These are phyloP conservation scores for Andrena bicolor DNA, from an alignment of 2,888 invertebrate genomes.

Conservation along the genomic window DNA sequence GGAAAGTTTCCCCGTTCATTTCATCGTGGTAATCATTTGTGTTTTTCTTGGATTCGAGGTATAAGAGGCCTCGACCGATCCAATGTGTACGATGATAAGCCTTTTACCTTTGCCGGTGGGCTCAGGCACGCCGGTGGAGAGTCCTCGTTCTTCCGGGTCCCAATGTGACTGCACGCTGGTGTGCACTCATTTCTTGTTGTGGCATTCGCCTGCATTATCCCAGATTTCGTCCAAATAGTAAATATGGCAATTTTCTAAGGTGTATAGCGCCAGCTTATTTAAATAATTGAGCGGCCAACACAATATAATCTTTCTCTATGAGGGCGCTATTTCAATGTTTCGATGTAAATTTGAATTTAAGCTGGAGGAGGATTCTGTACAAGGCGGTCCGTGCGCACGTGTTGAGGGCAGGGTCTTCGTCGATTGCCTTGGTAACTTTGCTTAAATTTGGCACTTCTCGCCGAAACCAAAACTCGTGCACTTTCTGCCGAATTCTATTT, in stretches of 20 bases:
- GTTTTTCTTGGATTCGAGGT: neutral
- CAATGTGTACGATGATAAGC: neutral
- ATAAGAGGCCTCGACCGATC: conserved; percentile 1
- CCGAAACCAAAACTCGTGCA: no score
- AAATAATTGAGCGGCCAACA: conserved; percentile 10
- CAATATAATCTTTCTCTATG: conserved; percentile 7
- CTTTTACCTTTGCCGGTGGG: conserved; percentile 2
- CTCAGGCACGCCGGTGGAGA: neutral
- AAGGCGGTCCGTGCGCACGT: no score
- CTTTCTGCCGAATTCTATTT: no score
- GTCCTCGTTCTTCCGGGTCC: neutral
- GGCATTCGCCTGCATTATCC: conserved; percentile 12
- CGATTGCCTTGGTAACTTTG: no score
- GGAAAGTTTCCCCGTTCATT: conserved; percentile 11
- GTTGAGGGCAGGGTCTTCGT: no score
- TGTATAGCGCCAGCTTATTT: conserved; percentile 2
- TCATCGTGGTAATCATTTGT: neutral
- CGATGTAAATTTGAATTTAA: neutral
- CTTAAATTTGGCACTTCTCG: no score
- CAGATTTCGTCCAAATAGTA: conserved; percentile 15
- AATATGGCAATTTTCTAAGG: conserved; percentile 13
- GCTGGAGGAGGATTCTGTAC: no score
- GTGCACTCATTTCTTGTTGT: neutral
- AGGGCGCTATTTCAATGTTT: neutral
- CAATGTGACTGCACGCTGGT: neutral